phyloP scores from a whole-genome alignment of 2,113 vertebrate genomes.

The Chionis minor region DNA sequence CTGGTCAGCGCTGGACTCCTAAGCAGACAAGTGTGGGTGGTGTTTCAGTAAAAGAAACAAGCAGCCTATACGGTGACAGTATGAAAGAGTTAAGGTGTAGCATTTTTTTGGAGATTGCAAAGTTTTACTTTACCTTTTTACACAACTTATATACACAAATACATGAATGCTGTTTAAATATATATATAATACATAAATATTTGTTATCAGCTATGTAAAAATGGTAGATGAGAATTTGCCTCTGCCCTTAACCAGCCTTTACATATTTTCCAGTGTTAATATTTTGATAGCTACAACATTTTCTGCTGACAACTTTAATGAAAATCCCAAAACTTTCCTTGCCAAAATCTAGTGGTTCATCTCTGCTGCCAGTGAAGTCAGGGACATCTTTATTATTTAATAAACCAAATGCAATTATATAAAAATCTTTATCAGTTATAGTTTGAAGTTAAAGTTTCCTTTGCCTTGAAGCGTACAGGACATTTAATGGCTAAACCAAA shows the following conservation, averaged over 20 bases:
- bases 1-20: background rate
- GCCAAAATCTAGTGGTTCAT: background rate
- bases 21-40: background rate
- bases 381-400: background rate
- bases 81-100: background rate
- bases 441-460: background rate
- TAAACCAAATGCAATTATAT: background rate
- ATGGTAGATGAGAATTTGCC: background rate
- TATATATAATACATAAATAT: background rate
- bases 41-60: background rate
- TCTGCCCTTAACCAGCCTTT: background rate
- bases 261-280: background rate
- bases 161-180: background rate
- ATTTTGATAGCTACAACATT: background rate
- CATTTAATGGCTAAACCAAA: background rate
- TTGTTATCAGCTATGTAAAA: background rate
- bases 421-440: background rate
- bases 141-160: background rate
- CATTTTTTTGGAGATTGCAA: accelerated
- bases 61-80: background rate
- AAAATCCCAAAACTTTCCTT: background rate
- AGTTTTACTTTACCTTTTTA: background rate
- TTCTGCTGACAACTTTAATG: background rate
- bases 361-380: background rate
- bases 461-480: background rate